Evolutionary conservation across 2,113 vertebrate species (phyloP).

Genomic region (Tachycineta bicolor): DNA sequence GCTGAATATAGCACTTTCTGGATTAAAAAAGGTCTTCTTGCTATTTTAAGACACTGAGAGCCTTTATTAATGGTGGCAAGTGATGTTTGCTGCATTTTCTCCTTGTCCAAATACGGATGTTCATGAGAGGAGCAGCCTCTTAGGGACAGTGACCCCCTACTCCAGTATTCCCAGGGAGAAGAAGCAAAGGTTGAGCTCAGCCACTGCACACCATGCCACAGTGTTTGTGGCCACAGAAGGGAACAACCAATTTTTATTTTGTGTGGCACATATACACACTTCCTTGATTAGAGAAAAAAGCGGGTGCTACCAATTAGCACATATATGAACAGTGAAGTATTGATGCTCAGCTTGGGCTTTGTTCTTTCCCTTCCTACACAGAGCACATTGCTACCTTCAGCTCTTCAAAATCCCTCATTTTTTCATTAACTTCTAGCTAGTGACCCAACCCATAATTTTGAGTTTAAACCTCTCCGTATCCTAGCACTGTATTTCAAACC

Average conservation of each 20-base stretch:
- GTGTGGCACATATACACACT: neutral
- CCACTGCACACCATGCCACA: accelerated
- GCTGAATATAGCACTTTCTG: constrained; percentile 18
- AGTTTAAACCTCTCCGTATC: neutral
- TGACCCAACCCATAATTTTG: neutral
- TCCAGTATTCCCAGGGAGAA: neutral
- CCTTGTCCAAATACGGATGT: neutral
- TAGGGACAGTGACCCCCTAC: neutral
- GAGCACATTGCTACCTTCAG: neutral
- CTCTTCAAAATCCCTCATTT: neutral
- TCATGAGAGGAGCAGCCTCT: neutral
- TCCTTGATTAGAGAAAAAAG: constrained; percentile 18
- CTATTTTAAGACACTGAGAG: constrained; percentile 1
- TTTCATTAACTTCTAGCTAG: neutral
- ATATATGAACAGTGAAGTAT: neutral
- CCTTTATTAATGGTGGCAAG: neutral
- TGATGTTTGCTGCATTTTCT: neutral
- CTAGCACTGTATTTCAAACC: neutral
- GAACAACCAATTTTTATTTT: neutral
- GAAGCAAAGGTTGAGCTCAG: neutral
- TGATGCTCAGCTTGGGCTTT: neutral
- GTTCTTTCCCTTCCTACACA: neutral
- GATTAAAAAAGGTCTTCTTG: neutral
- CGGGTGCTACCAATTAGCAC: neutral
- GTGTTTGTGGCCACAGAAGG: neutral